A percentile compares a stretch with the other conserved stretches of the same genome.
phyloP scores from a whole-genome alignment of 2,888 invertebrate genomes.

The Rhagonycha fulva region DNA sequence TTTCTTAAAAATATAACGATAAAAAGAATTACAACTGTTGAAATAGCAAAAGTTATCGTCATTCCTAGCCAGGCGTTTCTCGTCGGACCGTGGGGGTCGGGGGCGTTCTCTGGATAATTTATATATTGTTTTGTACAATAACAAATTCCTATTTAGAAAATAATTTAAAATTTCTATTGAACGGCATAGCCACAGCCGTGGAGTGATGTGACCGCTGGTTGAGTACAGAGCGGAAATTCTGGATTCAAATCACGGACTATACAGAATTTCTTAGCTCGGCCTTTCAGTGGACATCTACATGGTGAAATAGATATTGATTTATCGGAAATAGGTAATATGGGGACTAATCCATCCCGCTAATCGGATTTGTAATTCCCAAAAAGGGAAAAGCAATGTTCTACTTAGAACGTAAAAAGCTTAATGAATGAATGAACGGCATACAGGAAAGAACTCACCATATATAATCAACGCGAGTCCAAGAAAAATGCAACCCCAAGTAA shows the following conservation, averaged over 20 bases:
- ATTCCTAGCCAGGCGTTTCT: conserved; percentile 72
- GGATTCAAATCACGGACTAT: too few species aligned
- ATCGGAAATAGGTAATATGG: too few species aligned
- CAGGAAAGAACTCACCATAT: conserved; percentile 55
- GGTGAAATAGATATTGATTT: too few species aligned
- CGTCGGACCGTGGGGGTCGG: conserved; percentile 45
- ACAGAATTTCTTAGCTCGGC: too few species aligned
- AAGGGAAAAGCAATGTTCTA: too few species aligned
- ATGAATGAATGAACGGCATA: background rate
- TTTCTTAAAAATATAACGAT: conserved; percentile 81
- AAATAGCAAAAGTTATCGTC: conserved; percentile 66
- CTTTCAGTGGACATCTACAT: too few species aligned
- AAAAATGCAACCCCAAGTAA: conserved; percentile 83
- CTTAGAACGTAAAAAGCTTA: too few species aligned
- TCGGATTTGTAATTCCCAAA: too few species aligned
- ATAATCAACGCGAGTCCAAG: conserved; percentile 72
- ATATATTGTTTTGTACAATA: conserved; percentile 37
- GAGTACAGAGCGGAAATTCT: too few species aligned
- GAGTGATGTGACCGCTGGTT: too few species aligned
- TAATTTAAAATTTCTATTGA: background rate
- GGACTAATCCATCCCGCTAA: too few species aligned
- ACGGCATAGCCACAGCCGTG: too few species aligned
- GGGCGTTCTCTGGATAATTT: conserved; percentile 37
- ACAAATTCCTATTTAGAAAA: conserved; percentile 40
- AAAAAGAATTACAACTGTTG: conserved; percentile 69